Base-by-base conservation (phyloP, 2,113 vertebrate genomes). In the Calypte anna region DNA sequence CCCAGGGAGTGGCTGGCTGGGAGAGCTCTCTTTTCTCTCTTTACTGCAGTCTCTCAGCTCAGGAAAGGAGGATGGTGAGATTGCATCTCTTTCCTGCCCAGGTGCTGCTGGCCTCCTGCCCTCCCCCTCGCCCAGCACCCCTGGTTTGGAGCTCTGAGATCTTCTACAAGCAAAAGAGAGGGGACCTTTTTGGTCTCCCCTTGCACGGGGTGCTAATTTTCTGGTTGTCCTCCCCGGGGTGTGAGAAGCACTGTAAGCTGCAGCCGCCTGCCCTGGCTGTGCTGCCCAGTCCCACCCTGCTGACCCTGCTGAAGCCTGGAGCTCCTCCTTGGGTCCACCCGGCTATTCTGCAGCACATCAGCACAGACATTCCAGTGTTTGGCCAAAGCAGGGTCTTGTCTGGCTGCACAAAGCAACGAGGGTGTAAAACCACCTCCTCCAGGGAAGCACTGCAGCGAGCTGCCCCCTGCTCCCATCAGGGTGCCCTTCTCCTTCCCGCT, bases 21-120 rank as follows among this genome's bases (percentile, higher is more conserved):
- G 72, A 88, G 9, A 80, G 63, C 43, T 91, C 88, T 91, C 40
- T 80, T 94, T 88, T 75, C 79, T 94, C 80, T 69, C 73, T 73
- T 86, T 77, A 75, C 82, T 55, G 40, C 0, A 0, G 46, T 24
- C n/a, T 61, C 58, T 61, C 1, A 1, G 58, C 36, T 66, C 82
- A 80, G 92, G 90, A 95, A 96, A 93, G 46, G 51, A 87, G 70
- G 13, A 53, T 48, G 17, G n/a, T 46, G 80, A 86, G 51, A 64
- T 28, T 67, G n/a, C 25, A 54, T 73, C 68, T 83, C 59, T 90
- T 96, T 96, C 95, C 96, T 90, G 85, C 11, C 82, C 88, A 96
- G 95, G 79, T 96, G 94, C 59, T 81, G 64, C 90, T 3, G 63
- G 79, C 43, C 48, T 70, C 59, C 63, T 1, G 31, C 55, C 48